These are phyloP conservation scores for Atherix ibis DNA, from an alignment of 2,888 invertebrate genomes.

Conservation along the genomic window DNA sequence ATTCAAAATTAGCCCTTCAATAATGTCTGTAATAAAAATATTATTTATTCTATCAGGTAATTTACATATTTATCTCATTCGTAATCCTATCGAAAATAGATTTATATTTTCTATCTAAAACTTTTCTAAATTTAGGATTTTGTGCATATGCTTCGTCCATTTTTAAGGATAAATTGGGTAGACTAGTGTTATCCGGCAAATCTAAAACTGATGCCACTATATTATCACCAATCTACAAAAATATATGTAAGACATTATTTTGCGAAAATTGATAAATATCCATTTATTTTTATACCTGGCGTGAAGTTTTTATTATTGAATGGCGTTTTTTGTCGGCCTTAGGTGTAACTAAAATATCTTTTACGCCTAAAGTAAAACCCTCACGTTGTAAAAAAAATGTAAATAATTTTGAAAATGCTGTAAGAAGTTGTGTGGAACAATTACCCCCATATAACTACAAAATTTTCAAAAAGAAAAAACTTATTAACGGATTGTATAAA, in stretches of 20 bases:
- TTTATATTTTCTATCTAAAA: slow-evolving; percentile 74
- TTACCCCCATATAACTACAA: slow-evolving; percentile 82
- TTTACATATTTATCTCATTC: slow-evolving; percentile 73
- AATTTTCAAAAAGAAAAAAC: no score
- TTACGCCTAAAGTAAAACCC: slow-evolving; percentile 90
- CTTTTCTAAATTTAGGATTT: slow-evolving; percentile 61
- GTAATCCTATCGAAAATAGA: slow-evolving; percentile 63
- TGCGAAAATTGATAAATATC: no score
- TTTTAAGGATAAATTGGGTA: slow-evolving; percentile 44
- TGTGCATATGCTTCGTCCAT: slow-evolving; percentile 53
- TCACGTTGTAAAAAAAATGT: slow-evolving; percentile 75
- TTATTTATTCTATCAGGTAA: slow-evolving; percentile 2
- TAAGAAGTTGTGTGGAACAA: slow-evolving; percentile 65
- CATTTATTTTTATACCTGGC: no score
- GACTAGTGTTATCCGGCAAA: slow-evolving; percentile 40
- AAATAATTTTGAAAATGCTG: slow-evolving; percentile 83
- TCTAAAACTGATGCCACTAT: slow-evolving; percentile 57
- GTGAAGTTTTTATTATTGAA: slow-evolving; percentile 47
- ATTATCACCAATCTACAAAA: slow-evolving; percentile 37
- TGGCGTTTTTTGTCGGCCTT: slow-evolving; percentile 58
- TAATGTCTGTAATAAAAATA: not conserved
- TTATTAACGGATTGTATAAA: slow-evolving; percentile 34
- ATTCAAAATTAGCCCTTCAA: slow-evolving; percentile 1
- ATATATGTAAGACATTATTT: no score
- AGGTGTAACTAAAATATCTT: slow-evolving; percentile 73